Conservation (phyloP, 1,140 invertebrate species). For the Drosophila insularis region DNA sequence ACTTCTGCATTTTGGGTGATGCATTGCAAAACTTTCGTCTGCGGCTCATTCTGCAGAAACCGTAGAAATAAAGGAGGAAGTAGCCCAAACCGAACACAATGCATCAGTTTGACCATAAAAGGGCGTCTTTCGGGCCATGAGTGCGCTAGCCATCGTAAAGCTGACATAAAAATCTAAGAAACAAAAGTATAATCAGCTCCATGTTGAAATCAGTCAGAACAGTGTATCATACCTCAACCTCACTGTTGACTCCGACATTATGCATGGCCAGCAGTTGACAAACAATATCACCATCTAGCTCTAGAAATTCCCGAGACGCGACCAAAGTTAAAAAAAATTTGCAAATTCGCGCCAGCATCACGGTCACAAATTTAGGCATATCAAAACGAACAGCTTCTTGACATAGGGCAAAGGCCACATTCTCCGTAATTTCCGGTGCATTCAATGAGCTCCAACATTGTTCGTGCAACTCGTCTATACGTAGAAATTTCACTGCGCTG, state of each 20-base stretch:
- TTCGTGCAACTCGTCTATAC: constrained; percentile 88
- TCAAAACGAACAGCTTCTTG: constrained; percentile 84
- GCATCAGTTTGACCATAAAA: constrained; percentile 83
- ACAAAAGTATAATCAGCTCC: background rate
- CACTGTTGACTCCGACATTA: constrained; percentile 86
- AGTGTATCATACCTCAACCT: constrained; percentile 84
- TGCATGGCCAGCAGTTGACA: constrained; percentile 86
- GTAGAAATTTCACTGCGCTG: constrained; percentile 84
- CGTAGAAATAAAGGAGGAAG: constrained; percentile 89
- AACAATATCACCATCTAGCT: constrained; percentile 85
- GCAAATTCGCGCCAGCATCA: constrained; percentile 89
- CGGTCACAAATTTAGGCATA: constrained; percentile 58
- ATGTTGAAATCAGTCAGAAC: background rate
- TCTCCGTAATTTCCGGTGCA: constrained; percentile 87
- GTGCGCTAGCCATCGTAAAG: constrained; percentile 88
- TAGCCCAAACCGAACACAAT: constrained; percentile 88
- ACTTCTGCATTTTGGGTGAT: constrained; percentile 84
- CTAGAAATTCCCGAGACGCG: constrained; percentile 87
- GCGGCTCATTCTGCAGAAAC: constrained; percentile 87
- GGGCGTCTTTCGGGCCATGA: constrained; percentile 85
- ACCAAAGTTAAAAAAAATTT: constrained; percentile 89
- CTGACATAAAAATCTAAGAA: constrained; percentile 87
- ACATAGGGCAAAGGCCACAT: constrained; percentile 88
- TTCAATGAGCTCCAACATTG: constrained; percentile 89
- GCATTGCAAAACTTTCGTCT: constrained; percentile 83